Evolutionary conservation across 2,113 vertebrate genomes (phyloP), one percentile per base, ranked within the genome.

Genomic region (Limanda limanda): DNA sequence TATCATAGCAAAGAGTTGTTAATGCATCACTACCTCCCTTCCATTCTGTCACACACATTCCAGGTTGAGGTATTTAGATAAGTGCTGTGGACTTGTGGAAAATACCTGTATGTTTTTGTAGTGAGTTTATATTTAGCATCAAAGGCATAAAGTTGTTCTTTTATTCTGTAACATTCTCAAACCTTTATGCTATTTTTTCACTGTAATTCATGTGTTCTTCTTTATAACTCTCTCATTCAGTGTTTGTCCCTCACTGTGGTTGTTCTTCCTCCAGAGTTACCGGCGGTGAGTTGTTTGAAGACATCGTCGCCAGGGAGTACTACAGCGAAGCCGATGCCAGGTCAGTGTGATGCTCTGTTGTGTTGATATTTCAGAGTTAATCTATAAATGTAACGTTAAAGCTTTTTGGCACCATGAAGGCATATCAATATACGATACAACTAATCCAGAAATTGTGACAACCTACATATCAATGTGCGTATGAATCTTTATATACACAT

Each of bases 281-380:
- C 3, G 96, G 96, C 59, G 96, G 96, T 13, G 96, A 97, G 94
- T 78, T 97, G 81, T 97, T 97, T 89, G 96, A 97, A 90, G 96
- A 97, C 82, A 97, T 97, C 58, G 96, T 97, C 77, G 96, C 96
- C 85, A 93, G 96, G 85, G 96, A 97, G 82, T 97, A 97, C 92
- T 97, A 97, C 80, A 97, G 96, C 72, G 96, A 97, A 93, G 96
- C 96, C 42, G 96, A 97, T 83, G 96, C 96, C 94, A 97, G 96
- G 96, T 97, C 91, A 94, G 96, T 94, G 6, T 31, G 31, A 31
- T 31, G 31, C 31, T 6, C 31, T 31, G 31, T 7, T 7, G 31
- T 31, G 1, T 52, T 48, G 2, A 21, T 56, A 5, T 61, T 60
- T 60, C 56, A 68, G 27, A 27, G 20, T 59, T 11, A 63, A 20